Percentiles rank a stretch among this genome's conserved stretches.
Conservation (phyloP, 2,113 vertebrate genomes). For the Emberiza fucata region DNA sequence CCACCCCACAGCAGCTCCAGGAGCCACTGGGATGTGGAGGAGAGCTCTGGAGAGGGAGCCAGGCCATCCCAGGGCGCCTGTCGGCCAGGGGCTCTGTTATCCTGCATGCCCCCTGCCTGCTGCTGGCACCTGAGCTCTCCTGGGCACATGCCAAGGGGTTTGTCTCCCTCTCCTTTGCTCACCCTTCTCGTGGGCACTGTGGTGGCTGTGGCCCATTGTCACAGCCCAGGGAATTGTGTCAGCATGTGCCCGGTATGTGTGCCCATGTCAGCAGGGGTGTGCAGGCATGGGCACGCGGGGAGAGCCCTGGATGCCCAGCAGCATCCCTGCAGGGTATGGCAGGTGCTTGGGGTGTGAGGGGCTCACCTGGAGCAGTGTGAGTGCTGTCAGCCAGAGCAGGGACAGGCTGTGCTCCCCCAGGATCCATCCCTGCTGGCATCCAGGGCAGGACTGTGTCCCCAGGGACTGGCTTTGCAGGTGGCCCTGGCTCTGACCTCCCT, state of each 20-base stretch:
- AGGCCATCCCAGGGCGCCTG: neutral
- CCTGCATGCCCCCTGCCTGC: neutral
- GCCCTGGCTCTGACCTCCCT: neutral
- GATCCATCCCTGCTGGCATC: neutral
- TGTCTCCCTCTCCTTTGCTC: neutral
- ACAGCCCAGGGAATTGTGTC: neutral
- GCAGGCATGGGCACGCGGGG: too few species aligned
- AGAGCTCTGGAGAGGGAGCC: neutral
- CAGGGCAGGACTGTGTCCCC: neutral
- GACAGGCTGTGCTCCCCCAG: neutral
- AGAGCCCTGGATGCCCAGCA: rapidly evolving
- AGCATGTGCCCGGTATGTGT: neutral
- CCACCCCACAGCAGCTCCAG: rapidly evolving
- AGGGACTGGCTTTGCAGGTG: rapidly evolving
- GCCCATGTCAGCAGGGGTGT: rapidly evolving
- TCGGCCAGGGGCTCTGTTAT: neutral
- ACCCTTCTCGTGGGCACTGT: neutral
- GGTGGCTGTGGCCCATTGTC: neutral
- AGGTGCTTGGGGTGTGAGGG: neutral
- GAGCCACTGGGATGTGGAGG: rapidly evolving
- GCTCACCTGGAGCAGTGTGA: neutral
- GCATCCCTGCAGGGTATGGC: neutral
- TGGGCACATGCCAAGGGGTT: neutral
- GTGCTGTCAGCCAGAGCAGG: rapidly evolving
- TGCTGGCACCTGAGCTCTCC: neutral